Conservation (phyloP, 2,797 vertebrate genomes). For the Gymnoscopelus microlampas region DNA sequence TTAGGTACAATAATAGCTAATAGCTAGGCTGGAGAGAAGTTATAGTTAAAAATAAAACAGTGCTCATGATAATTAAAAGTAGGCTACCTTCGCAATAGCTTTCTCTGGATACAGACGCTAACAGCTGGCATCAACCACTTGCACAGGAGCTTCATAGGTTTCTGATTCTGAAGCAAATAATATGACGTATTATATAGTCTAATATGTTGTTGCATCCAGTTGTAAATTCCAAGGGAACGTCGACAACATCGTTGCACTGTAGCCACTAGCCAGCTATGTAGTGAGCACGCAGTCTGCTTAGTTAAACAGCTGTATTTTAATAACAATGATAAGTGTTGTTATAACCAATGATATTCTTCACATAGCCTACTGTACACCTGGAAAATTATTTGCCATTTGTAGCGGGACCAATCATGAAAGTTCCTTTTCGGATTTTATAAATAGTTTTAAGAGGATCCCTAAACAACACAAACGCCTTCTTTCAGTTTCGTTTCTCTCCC, state of each 20-base stretch:
- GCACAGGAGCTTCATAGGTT: not conserved
- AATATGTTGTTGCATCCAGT: too few relatives aligned
- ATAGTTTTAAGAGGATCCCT: slow-evolving; percentile 13
- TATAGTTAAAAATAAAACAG: too few relatives aligned
- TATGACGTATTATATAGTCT: not conserved
- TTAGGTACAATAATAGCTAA: too few relatives aligned
- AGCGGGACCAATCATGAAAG: not conserved
- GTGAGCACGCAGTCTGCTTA: too few relatives aligned
- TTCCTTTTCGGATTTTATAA: rapidly evolving
- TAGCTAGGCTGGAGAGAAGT: too few relatives aligned
- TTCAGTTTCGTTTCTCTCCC: slow-evolving; percentile 61
- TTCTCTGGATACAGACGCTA: too few relatives aligned
- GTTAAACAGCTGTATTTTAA: too few relatives aligned
- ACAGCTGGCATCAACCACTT: not conserved
- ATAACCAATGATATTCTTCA: not conserved
- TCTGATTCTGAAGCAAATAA: not conserved
- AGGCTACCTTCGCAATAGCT: not conserved
- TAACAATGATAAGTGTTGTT: not conserved
- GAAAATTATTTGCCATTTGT: not conserved
- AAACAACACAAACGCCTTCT: rapidly evolving
- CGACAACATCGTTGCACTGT: not conserved
- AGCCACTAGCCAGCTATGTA: too few relatives aligned
- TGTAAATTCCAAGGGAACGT: slow-evolving; percentile 1
- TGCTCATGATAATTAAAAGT: too few relatives aligned
- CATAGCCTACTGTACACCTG: not conserved